phyloP scores from a whole-genome alignment of 2,888 invertebrate genomes.

The Campoplex capitator region DNA sequence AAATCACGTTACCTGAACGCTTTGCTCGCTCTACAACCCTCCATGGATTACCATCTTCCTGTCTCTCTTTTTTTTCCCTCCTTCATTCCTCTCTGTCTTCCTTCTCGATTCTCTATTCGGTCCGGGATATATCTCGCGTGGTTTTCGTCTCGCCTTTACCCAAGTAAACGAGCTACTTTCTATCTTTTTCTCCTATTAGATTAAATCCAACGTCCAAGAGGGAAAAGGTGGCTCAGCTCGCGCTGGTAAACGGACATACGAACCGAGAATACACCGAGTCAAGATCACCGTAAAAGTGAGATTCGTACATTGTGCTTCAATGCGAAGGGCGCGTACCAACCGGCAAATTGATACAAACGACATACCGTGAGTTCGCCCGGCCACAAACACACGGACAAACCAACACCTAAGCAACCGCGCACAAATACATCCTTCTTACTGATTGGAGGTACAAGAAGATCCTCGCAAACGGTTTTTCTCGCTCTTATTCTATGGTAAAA shows the following conservation, averaged over 20 bases:
- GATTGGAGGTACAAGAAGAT: constrained; percentile 69
- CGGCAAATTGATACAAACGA: constrained; percentile 81
- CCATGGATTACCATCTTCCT: constrained; percentile 58
- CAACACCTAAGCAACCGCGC: background rate
- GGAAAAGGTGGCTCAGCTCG: constrained; percentile 29
- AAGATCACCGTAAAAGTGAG: constrained; percentile 61
- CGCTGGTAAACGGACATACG: background rate
- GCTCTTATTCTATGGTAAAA: constrained; percentile 62
- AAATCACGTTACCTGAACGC: constrained; percentile 61
- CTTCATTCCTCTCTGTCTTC: constrained; percentile 2
- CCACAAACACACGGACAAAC: constrained; percentile 36
- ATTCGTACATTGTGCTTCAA: constrained; percentile 41
- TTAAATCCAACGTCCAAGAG: constrained; percentile 76
- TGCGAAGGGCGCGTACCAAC: constrained; percentile 39
- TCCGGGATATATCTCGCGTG: constrained; percentile 49
- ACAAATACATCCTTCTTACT: constrained; percentile 49
- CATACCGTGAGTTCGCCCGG: constrained; percentile 73
- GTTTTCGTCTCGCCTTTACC: constrained; percentile 49
- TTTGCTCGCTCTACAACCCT: constrained; percentile 35
- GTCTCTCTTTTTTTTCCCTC: constrained; percentile 43
- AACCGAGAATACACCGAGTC: background rate
- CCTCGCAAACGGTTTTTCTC: constrained; percentile 66
- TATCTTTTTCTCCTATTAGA: constrained; percentile 74
- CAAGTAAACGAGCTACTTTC: constrained; percentile 45
- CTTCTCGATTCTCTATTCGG: constrained; percentile 46